phyloP scores from a whole-genome alignment of 2,113 vertebrate genomes.

The Blennius ocellaris region DNA sequence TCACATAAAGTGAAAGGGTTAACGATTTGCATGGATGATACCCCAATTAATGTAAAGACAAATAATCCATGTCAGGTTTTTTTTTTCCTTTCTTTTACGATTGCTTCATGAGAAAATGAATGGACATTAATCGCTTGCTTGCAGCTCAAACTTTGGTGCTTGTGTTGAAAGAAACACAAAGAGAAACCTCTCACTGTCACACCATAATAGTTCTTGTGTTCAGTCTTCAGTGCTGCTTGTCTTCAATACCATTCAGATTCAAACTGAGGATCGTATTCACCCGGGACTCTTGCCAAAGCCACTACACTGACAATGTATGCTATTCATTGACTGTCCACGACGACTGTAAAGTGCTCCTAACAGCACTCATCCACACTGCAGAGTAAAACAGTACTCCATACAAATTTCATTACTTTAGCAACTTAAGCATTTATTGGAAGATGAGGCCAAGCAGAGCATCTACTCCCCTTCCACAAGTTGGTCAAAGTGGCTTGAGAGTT shows the following conservation, averaged over 20 bases:
- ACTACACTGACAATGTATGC: neutral
- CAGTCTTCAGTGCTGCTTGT: neutral
- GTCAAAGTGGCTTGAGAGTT: neutral
- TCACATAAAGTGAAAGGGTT: too few species aligned
- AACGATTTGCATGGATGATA: too few species aligned
- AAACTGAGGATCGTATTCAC: conserved; percentile 2
- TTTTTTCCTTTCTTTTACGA: too few species aligned
- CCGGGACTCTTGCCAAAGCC: neutral
- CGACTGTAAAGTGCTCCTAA: neutral
- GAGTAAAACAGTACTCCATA: neutral
- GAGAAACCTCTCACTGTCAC: neutral
- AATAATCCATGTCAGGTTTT: too few species aligned
- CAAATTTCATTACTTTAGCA: neutral
- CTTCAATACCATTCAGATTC: conserved; percentile 11
- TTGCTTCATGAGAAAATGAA: too few species aligned
- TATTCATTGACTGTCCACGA: conserved; percentile 8
- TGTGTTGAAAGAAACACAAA: neutral
- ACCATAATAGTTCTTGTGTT: neutral
- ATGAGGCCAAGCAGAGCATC: neutral
- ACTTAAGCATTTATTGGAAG: neutral
- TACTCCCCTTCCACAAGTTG: neutral
- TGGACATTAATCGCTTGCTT: neutral
- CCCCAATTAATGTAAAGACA: too few species aligned
- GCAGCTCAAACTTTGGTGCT: neutral
- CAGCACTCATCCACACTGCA: neutral